A percentile compares a stretch with the other conserved stretches of the same genome.
phyloP scores from a whole-genome alignment of 2,888 invertebrate species.

The Acleris emargana region DNA sequence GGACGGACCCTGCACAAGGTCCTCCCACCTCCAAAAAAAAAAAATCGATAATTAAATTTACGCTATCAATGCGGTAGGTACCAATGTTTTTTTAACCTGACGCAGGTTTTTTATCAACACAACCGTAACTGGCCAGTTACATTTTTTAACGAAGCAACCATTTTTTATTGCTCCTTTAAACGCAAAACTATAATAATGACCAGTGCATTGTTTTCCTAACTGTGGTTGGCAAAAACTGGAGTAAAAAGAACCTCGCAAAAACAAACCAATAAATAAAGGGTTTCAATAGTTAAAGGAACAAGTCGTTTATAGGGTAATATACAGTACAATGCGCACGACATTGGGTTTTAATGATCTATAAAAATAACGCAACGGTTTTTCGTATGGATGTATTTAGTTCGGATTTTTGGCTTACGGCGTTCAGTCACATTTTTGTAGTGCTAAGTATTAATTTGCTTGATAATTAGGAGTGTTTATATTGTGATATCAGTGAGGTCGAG shows the following conservation, averaged over 20 bases:
- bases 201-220: constrained; percentile 67
- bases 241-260: constrained; percentile 69
- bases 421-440: constrained; percentile 51
- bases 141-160: constrained; percentile 41
- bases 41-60: background rate
- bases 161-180: constrained; percentile 47
- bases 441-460: constrained; percentile 31
- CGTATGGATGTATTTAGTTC: constrained; percentile 64
- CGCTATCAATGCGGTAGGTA: background rate
- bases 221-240: constrained; percentile 77
- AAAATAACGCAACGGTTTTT: constrained; percentile 64
- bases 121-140: constrained; percentile 2
- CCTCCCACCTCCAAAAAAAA: no score
- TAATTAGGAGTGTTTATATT: constrained; percentile 32
- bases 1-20: no score
- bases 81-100: no score
- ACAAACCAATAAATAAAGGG: constrained; percentile 66
- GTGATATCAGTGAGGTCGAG: constrained; percentile 15
- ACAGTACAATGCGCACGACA: constrained; percentile 70
- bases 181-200: constrained; percentile 50
- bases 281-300: constrained; percentile 62
- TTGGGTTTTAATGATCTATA: constrained; percentile 64
- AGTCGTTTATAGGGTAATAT: constrained; percentile 72
- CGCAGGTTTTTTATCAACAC: background rate
- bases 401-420: constrained; percentile 63